Evolutionary conservation across 2,888 invertebrate genomes (phyloP).

Genomic region (Chaitophorus viminalis): DNA sequence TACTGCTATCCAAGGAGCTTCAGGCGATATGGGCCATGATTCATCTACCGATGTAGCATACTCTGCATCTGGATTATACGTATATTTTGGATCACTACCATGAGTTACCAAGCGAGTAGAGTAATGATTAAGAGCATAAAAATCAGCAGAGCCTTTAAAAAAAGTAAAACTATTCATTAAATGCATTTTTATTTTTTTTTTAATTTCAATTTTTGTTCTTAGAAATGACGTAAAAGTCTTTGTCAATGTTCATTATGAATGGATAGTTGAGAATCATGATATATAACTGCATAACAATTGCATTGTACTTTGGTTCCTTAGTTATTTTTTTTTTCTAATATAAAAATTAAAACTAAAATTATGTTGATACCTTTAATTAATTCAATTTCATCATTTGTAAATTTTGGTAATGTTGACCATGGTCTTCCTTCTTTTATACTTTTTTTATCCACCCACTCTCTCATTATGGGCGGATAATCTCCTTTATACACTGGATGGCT

Average conservation of each 20-base stretch:
- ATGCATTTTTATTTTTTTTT: too few relatives aligned
- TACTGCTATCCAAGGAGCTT: slow-evolving; percentile 71
- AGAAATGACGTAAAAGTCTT: too few relatives aligned
- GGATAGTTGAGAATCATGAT: too few relatives aligned
- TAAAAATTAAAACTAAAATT: too few relatives aligned
- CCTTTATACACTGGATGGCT: slow-evolving; percentile 67
- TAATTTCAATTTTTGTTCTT: too few relatives aligned
- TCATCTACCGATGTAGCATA: slow-evolving; percentile 67
- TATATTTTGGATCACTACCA: slow-evolving; percentile 53
- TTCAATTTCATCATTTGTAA: slow-evolving; percentile 71
- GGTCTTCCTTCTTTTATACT: slow-evolving; percentile 68
- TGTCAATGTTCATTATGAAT: too few relatives aligned
- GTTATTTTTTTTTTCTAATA: too few relatives aligned
- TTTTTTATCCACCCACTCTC: slow-evolving; percentile 67
- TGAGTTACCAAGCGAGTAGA: slow-evolving; percentile 70
- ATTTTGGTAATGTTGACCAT: slow-evolving; percentile 69
- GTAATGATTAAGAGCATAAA: slow-evolving; percentile 81
- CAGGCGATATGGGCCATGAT: slow-evolving; percentile 70
- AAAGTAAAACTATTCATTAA: slow-evolving; percentile 61
- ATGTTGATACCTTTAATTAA: slow-evolving; percentile 68
- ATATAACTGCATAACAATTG: too few relatives aligned
- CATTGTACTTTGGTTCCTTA: too few relatives aligned
- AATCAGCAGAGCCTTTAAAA: slow-evolving; percentile 73
- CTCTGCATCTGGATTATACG: slow-evolving; percentile 63
- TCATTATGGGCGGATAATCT: slow-evolving; percentile 71